Percentiles rank a stretch among this genome's conserved stretches.
Conservation (phyloP, 2,113 vertebrate species). For the Melanocharis versteri region DNA sequence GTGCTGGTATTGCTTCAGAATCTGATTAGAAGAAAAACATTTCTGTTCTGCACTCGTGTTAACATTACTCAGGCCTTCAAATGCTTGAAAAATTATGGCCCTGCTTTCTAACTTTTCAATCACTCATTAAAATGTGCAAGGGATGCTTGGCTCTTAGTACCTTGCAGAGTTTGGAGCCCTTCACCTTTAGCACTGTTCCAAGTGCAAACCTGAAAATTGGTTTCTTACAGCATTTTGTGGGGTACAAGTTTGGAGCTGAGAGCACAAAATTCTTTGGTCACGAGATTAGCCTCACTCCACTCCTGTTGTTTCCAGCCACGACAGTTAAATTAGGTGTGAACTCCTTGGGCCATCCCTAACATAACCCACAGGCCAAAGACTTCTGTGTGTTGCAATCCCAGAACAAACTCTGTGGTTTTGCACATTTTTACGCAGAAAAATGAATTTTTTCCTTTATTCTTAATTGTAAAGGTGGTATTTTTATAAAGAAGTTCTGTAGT, state of each 20-base stretch:
- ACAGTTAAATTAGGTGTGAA: not conserved
- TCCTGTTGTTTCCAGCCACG: not conserved
- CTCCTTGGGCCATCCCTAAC: not conserved
- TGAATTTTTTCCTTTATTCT: not conserved
- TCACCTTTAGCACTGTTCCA: not conserved
- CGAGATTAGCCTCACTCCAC: not conserved
- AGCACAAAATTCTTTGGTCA: not conserved
- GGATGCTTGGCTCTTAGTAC: not conserved
- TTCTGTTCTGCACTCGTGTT: not conserved
- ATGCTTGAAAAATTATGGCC: not conserved
- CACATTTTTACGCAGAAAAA: not conserved
- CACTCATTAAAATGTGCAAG: not conserved
- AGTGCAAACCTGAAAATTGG: not conserved
- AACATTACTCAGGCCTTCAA: not conserved
- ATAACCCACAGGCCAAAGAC: rapidly evolving
- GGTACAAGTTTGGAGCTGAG: not conserved
- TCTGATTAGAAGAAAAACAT: not conserved
- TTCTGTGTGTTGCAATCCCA: not conserved
- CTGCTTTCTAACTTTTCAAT: not conserved
- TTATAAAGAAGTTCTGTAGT: not conserved
- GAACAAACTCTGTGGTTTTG: not conserved
- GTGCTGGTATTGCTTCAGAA: not conserved
- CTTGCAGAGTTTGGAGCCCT: not conserved
- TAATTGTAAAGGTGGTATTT: not conserved
- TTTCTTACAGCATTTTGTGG: not conserved